Evolutionary conservation across 1,140 invertebrate species (phyloP), one percentile per base, ranked within the genome.

Genomic region (Ctenoplectra terminalis): DNA sequence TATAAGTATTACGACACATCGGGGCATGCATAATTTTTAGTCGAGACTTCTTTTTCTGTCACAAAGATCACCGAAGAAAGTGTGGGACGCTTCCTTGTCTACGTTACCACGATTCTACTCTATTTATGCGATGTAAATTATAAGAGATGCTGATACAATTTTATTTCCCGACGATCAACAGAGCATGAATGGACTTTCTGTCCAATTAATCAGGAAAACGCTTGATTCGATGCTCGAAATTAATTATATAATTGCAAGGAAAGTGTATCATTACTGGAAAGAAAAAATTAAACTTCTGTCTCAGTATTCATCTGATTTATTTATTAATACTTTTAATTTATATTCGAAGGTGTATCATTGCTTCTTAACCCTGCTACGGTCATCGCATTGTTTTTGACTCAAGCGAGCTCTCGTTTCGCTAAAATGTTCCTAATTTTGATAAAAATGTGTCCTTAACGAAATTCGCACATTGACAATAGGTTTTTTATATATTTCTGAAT

Each of bases 41-140:
- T 34, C 4, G 3, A 26, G 37, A 13, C 34, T 37, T 43, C 34
- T 46, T 77, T 26, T 40, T 61, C 43, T 58, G 37, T 50, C 43
- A 37, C 8, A 58, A 58, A 52, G 48, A 52, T 63, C 23, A 23
- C 7, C 40, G n/a, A 75, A 48, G 71, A 75, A 81, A 75, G 71
- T 81, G 79, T 81, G 79, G 46, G 48, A 75, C 40, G 13, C 56
- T 79, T 79, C 66, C 76, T 72, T 23, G 56, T 48, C 31, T 40
- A 5, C 23, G 43, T 50, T 71, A 34, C 76, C 29, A 60, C 66
- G 58, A 79, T 72, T 61, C 46, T 20, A n/a, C 26, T 15, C 26
- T n/a, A 40, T 71, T 60, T 70, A 50, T 61, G 20, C 17, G 11
- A 77, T 70, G 64, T 77, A 77, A 56, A 70, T 70, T 56, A n/a